A percentile compares a stretch with the other conserved stretches of the same genome.
Evolutionary conservation across 2,888 invertebrate genomes (phyloP).

Genomic region (Agonopterix heracliana): DNA sequence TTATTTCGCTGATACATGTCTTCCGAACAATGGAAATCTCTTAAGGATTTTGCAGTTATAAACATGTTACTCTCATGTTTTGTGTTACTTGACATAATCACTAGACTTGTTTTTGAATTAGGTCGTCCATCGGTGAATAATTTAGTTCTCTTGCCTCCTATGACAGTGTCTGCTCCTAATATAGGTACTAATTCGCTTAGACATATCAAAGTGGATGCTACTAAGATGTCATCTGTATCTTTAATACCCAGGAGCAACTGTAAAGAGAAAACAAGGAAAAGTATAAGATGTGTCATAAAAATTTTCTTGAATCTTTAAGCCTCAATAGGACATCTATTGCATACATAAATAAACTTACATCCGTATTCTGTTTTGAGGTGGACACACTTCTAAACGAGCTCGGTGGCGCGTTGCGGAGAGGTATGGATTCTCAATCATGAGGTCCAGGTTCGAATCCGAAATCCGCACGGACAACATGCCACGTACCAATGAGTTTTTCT

Average conservation of each 20-base stretch:
- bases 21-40: constrained; percentile 54
- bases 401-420: no score
- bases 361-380: no score
- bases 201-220: constrained; percentile 86
- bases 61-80: constrained; percentile 25
- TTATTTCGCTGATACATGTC: constrained; percentile 33
- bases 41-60: constrained; percentile 37
- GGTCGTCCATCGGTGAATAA: constrained; percentile 92
- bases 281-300: not conserved
- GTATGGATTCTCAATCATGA: no score
- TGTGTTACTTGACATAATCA: constrained; percentile 17
- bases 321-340: no score
- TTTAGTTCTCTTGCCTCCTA: constrained; percentile 87
- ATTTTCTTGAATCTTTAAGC: not conserved
- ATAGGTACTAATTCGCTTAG: constrained; percentile 90
- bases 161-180: constrained; percentile 88
- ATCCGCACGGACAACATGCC: no score
- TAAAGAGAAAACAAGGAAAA: constrained; percentile 27
- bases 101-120: constrained; percentile 53
- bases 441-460: no score
- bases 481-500: no score
- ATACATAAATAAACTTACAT: no score
- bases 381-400: no score
- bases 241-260: constrained; percentile 90
- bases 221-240: constrained; percentile 89